Base-by-base conservation (phyloP, 2,113 vertebrate genomes). In the Microtus pennsylvanicus region DNA sequence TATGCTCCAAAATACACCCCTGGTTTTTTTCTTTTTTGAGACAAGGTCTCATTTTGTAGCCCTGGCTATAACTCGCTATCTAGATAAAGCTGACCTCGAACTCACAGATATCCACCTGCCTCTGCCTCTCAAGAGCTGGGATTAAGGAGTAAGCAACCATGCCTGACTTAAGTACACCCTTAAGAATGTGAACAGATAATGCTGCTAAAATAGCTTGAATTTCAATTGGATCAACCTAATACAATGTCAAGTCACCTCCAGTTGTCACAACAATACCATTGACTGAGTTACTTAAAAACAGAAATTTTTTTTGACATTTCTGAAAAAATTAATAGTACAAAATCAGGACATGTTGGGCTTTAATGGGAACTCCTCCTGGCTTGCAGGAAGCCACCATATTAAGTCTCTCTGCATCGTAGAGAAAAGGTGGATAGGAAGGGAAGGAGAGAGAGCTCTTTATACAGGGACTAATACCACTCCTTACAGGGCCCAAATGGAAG, bases 281-380 rank as follows among this genome's bases (percentile, higher is more conserved):
- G 22, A 42, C 5, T 70, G 55, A 2, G 12, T 81, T 22, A n/a
- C 35, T 75, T 95, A 76, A 70, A 10, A 93, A 26, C 4, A 91
- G 50, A 80, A 91, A 22, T 78, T 77, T 78, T 77, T 83, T 95
- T 70, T 89, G 83, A 85, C 33, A 42, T 12, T 80, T 89, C 70
- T 63, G 55, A 69, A 65, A 80, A 1, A 0, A 28, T 61, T 6
- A 47, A 47, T 47, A 72, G 7, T 61, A 35, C 78, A 92, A 86
- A 67, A 52, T 89, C 33, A 52, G 21, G 14, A 22, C 58, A n/a
- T 33, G 52, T 21, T 4, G 5, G 38, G 17, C 55, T 86, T 67
- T 70, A 11, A 28, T 61, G 24, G 89, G 28, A 13, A 6, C 26
- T 95, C 16, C 69, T 74, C 16, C n/a, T 82, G 50, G 22, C 26